These are phyloP conservation scores for Lagocephalus sceleratus DNA, from an alignment of 2,797 vertebrate genomes.

Conservation along the genomic window DNA sequence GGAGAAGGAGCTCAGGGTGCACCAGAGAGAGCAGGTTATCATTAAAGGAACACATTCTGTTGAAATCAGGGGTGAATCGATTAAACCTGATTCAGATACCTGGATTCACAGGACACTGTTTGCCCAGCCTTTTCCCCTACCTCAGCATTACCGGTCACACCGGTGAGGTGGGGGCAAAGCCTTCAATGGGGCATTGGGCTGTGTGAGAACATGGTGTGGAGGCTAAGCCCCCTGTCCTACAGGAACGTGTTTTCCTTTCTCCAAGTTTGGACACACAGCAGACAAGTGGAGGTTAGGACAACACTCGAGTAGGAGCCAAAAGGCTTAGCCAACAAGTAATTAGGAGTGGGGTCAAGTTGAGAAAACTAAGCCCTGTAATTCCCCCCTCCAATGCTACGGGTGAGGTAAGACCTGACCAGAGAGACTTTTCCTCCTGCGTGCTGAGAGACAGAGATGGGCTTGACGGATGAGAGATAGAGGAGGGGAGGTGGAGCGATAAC, in stretches of 20 bases:
- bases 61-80: too few species aligned
- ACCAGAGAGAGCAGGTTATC: background rate
- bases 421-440: conserved; percentile 36
- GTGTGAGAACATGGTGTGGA: conserved; percentile 64
- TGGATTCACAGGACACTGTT: background rate
- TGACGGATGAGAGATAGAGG: conserved; percentile 2
- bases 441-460: background rate
- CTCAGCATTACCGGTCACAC: conserved; percentile 27
- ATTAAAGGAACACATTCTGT: too few species aligned
- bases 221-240: conserved; percentile 65
- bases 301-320: conserved; percentile 72
- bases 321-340: conserved; percentile 79
- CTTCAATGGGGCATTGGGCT: conserved; percentile 43
- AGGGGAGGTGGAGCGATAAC: background rate
- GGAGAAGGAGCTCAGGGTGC: conserved; percentile 13
- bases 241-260: conserved; percentile 73
- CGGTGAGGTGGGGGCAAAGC: conserved; percentile 39
- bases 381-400: conserved; percentile 59
- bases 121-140: conserved; percentile 5
- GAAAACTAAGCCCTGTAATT: conserved; percentile 76
- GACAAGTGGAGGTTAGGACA: conserved; percentile 78
- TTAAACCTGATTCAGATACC: background rate
- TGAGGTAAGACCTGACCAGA: conserved; percentile 59
- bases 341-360: conserved; percentile 78
- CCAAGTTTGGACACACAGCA: conserved; percentile 76